These are phyloP conservation scores for Aselliscus stoliczkanus DNA, from an alignment of 2,797 vertebrate genomes.

Conservation along the genomic window DNA sequence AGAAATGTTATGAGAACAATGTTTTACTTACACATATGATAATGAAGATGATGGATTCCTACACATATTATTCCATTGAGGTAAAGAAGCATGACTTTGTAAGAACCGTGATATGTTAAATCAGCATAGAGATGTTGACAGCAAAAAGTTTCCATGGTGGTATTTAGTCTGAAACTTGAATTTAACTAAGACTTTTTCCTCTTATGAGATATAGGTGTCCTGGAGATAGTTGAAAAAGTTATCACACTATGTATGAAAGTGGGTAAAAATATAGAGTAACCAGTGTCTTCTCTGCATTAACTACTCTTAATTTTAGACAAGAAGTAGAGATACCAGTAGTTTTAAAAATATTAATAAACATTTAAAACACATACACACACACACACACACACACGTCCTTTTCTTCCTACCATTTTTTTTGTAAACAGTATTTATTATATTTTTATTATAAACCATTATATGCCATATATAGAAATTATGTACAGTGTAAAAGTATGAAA, in stretches of 20 bases:
- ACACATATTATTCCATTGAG: neutral
- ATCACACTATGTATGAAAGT: neutral
- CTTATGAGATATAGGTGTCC: neutral
- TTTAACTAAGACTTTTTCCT: neutral
- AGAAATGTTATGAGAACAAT: neutral
- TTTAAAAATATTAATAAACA: neutral
- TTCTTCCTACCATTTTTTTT: neutral
- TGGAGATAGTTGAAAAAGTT: neutral
- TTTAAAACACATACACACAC: neutral
- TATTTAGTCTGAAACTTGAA: conserved; percentile 6
- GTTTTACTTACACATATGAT: neutral
- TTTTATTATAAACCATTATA: neutral
- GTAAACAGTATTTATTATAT: neutral
- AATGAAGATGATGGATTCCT: neutral
- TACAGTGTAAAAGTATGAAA: neutral
- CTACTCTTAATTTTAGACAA: neutral
- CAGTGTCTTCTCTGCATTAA: neutral
- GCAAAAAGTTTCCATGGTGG: neutral
- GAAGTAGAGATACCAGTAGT: neutral
- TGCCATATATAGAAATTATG: neutral
- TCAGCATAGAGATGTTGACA: neutral
- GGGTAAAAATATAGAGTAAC: neutral
- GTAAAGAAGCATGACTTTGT: neutral
- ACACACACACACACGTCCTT: neutral
- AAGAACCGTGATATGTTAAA: neutral